These are phyloP conservation scores for Stomatorhinus walkeri DNA, from an alignment of 2,797 vertebrate species.

Conservation along the genomic window DNA sequence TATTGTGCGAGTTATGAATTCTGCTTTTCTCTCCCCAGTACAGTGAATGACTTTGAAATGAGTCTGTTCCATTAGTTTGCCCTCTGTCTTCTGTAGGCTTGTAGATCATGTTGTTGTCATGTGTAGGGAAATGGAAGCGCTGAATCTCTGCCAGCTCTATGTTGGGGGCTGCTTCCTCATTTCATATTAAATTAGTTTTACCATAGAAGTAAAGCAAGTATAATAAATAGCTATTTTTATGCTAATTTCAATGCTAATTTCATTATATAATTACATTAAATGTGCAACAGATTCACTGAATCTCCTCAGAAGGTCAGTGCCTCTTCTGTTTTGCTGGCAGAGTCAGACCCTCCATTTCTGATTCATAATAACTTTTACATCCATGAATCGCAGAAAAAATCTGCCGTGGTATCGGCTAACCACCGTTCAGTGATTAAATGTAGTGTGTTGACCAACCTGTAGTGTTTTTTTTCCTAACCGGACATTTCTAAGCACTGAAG, in stretches of 20 bases:
- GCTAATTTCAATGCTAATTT: background rate
- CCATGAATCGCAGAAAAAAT: background rate
- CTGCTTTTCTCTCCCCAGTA: background rate
- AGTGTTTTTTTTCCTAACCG: conserved; percentile 10
- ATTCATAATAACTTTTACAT: background rate
- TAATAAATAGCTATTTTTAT: background rate
- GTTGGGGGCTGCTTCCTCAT: background rate
- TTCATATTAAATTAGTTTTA: background rate
- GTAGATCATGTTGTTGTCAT: background rate
- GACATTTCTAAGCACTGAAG: background rate
- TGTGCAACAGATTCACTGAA: background rate
- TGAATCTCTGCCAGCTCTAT: background rate
- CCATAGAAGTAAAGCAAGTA: background rate
- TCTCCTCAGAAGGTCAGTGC: background rate
- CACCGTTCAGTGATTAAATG: background rate
- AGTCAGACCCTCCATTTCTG: background rate
- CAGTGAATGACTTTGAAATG: background rate
- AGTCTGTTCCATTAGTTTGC: conserved; percentile 9
- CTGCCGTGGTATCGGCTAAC: background rate
- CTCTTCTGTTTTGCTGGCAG: background rate
- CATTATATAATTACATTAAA: background rate
- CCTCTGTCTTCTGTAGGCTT: background rate
- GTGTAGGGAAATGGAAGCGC: background rate
- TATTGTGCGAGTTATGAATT: background rate
- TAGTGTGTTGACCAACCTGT: background rate